These are phyloP conservation scores for Magallana angulata DNA, from an alignment of 1,140 invertebrate genomes.

Conservation along the genomic window DNA sequence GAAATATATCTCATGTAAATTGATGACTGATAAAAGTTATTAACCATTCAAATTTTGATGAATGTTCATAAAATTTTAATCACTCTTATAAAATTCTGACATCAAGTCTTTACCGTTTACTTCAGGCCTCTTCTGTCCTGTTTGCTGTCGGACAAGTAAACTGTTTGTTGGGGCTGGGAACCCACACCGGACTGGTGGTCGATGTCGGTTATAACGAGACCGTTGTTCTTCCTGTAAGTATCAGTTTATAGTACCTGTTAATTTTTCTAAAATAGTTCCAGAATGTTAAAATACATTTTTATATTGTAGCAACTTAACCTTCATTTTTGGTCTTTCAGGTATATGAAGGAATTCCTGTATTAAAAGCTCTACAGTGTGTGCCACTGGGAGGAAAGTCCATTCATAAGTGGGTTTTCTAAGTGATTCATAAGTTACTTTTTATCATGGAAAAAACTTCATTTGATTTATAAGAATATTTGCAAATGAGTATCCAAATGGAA, in stretches of 20 bases:
- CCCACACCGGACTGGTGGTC: slow-evolving; percentile 89
- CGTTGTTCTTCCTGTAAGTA: slow-evolving; percentile 86
- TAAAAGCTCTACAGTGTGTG: slow-evolving; percentile 89
- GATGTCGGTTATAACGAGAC: slow-evolving; percentile 93
- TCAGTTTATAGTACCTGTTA: slow-evolving; percentile 59
- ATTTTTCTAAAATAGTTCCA: not conserved
- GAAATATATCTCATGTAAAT: too few species aligned
- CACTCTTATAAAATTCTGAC: too few species aligned
- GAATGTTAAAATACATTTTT: not conserved
- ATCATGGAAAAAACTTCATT: not conserved
- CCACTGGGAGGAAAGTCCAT: slow-evolving; percentile 84
- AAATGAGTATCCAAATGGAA: too few species aligned
- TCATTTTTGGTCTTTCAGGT: slow-evolving; percentile 62
- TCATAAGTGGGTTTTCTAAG: slow-evolving; percentile 69
- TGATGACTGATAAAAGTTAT: too few species aligned
- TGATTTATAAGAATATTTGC: not conserved
- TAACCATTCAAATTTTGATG: too few species aligned
- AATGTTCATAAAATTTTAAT: too few species aligned
- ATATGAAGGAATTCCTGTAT: slow-evolving; percentile 89
- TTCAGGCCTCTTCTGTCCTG: slow-evolving; percentile 84
- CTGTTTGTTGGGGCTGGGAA: slow-evolving; percentile 87
- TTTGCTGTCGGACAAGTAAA: slow-evolving; percentile 90
- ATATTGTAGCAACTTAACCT: not conserved
- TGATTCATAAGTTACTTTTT: not conserved
- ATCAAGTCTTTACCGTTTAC: not conserved